phyloP scores from a whole-genome alignment of 2,888 invertebrate genomes.

The Cheilosia soror region DNA sequence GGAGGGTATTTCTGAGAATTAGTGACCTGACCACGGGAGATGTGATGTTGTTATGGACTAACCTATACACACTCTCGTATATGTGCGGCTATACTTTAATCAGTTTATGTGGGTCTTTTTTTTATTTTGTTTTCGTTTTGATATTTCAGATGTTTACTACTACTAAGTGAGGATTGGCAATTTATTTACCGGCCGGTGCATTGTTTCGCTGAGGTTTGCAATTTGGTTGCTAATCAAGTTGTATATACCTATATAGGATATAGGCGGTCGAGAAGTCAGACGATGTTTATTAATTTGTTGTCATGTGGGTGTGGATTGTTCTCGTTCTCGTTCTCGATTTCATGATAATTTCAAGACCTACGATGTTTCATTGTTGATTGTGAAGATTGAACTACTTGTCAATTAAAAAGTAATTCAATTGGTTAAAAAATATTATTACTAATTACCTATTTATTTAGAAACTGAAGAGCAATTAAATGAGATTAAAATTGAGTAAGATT shows the following conservation, averaged over 20 bases:
- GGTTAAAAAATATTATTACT: too few relatives aligned
- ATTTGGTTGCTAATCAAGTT: slow-evolving; percentile 56
- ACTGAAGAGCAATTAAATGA: too few relatives aligned
- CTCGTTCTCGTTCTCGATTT: slow-evolving; percentile 10
- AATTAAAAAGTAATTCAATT: neutral
- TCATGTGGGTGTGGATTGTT: slow-evolving; percentile 25
- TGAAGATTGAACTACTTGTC: neutral
- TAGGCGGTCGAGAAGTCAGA: slow-evolving; percentile 13
- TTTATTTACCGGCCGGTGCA: slow-evolving; percentile 66
- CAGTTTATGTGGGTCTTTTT: slow-evolving; percentile 27
- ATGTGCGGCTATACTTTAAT: slow-evolving; percentile 46
- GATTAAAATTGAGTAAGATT: too few relatives aligned
- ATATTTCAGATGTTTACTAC: slow-evolving; percentile 44
- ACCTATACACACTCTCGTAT: slow-evolving; percentile 18
- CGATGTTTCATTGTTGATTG: slow-evolving; percentile 4
- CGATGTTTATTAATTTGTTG: slow-evolving; percentile 1
- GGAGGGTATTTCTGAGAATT: slow-evolving; percentile 49
- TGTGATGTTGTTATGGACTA: slow-evolving; percentile 16
- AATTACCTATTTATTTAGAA: too few relatives aligned
- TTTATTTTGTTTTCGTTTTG: slow-evolving; percentile 55
- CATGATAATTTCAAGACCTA: neutral
- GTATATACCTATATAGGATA: neutral
- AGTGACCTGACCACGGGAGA: slow-evolving; percentile 21
- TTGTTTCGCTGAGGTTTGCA: slow-evolving; percentile 49
- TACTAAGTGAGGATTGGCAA: slow-evolving; percentile 46